A percentile compares a stretch with the other conserved stretches of the same genome.
Evolutionary conservation across 2,113 vertebrate genomes (phyloP).

Genomic region (Odobenus rosmarus): DNA sequence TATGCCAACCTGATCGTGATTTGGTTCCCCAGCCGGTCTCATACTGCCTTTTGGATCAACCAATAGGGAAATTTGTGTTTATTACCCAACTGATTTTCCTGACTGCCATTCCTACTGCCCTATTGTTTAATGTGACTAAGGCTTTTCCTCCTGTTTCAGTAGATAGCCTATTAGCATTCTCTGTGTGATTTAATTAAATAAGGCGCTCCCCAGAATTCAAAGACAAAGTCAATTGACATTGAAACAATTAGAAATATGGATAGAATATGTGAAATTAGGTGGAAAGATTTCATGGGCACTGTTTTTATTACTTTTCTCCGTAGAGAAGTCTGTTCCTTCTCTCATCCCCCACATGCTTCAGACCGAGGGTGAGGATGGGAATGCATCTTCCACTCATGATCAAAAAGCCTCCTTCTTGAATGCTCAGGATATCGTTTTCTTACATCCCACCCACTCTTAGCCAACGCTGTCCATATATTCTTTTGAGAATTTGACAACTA

Average conservation of each 20-base stretch:
- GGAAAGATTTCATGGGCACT: background rate
- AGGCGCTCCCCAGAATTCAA: background rate
- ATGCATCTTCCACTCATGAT: background rate
- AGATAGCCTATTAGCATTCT: conserved; percentile 38
- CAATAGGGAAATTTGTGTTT: background rate
- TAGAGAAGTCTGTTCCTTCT: background rate
- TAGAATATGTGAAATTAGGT: conserved; percentile 48
- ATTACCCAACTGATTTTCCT: background rate
- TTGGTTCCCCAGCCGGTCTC: background rate
- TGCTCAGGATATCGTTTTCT: background rate
- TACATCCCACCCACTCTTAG: too few relatives aligned
- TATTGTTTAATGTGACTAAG: background rate
- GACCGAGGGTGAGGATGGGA: background rate
- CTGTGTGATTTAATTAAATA: conserved; percentile 56
- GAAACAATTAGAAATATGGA: conserved; percentile 16
- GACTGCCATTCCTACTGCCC: background rate
- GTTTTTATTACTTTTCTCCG: background rate
- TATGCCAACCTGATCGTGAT: too few relatives aligned
- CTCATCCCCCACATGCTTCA: background rate
- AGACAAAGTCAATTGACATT: conserved; percentile 43
- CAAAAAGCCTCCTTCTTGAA: background rate
- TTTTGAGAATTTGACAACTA: background rate
- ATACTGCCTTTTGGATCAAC: background rate
- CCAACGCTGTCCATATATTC: background rate
- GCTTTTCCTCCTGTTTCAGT: background rate